phyloP scores from a whole-genome alignment of 35 echinoderm and acorn worm species.

The Ptychodera flava region DNA sequence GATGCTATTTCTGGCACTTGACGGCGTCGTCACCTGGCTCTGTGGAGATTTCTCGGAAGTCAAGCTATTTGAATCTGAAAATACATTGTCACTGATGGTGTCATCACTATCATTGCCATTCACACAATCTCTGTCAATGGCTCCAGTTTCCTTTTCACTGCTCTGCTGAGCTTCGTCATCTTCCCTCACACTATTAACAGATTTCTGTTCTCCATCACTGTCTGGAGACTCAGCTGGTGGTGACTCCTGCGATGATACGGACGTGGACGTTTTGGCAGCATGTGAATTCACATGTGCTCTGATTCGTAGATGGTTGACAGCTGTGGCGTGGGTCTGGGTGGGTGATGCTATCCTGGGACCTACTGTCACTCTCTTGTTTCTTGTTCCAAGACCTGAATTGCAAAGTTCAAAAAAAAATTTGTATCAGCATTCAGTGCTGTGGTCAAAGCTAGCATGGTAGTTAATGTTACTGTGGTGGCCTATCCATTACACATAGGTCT shows the following conservation, averaged over 20 bases:
- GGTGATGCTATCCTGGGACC: slow-evolving; percentile 56
- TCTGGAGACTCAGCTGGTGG: neutral
- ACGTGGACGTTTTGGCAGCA: slow-evolving; percentile 15
- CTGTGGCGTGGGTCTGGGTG: slow-evolving; percentile 31
- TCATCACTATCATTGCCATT: neutral
- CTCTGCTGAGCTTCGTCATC: too few relatives aligned
- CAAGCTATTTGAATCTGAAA: neutral
- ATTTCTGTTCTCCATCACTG: neutral
- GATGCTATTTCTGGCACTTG: neutral
- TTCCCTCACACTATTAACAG: too few relatives aligned
- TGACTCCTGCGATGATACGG: neutral
- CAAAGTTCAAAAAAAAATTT: too few relatives aligned
- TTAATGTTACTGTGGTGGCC: too few relatives aligned
- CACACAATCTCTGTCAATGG: neutral
- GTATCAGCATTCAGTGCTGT: too few relatives aligned
- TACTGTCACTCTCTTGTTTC: slow-evolving; percentile 66
- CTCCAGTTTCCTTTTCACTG: too few relatives aligned
- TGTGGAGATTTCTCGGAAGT: neutral
- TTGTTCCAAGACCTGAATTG: slow-evolving; percentile 72
- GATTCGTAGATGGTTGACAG: slow-evolving; percentile 13
- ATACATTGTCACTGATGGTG: neutral
- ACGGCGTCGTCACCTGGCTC: neutral
- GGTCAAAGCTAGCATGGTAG: too few relatives aligned
- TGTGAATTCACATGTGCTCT: slow-evolving; percentile 50
- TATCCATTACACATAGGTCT: too few relatives aligned